These are phyloP conservation scores for Drosophila paulistorum DNA, from an alignment of 1,140 invertebrate species.

Conservation along the genomic window DNA sequence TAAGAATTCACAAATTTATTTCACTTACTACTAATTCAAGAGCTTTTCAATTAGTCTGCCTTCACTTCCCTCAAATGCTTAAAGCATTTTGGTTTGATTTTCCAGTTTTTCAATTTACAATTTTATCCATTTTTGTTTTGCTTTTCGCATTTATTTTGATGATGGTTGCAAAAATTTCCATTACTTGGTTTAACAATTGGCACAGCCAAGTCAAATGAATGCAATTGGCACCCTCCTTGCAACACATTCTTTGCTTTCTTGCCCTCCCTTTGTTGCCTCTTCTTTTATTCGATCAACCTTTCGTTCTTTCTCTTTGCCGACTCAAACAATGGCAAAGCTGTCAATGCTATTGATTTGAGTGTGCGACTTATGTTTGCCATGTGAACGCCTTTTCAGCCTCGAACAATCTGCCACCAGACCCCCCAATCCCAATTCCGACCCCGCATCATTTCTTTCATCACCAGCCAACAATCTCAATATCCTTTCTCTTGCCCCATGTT, in stretches of 20 bases:
- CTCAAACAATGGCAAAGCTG: constrained; percentile 63
- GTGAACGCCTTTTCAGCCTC: constrained; percentile 64
- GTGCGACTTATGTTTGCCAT: constrained; percentile 77
- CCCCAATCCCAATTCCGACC: background rate
- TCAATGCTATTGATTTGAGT: constrained; percentile 77
- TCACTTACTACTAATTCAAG: background rate
- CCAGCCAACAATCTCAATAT: constrained; percentile 13
- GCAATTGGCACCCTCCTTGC: constrained; percentile 55
- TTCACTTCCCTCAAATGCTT: background rate
- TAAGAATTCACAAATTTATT: background rate
- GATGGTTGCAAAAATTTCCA: constrained; percentile 67
- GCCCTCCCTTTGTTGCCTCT: background rate
- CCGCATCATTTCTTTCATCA: background rate
- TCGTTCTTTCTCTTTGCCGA: constrained; percentile 29
- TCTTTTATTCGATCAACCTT: constrained; percentile 41
- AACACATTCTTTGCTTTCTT: background rate
- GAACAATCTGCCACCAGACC: background rate
- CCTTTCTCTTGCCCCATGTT: constrained; percentile 41
- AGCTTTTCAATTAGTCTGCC: background rate
- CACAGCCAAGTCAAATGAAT: constrained; percentile 78
- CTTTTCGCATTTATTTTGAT: constrained; percentile 44
- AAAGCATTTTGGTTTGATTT: background rate
- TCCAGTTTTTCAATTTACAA: background rate
- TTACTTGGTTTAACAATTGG: constrained; percentile 68
- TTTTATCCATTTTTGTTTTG: constrained; percentile 26